Conservation (phyloP, 1,140 invertebrate species). For the Calosoma granatense region DNA sequence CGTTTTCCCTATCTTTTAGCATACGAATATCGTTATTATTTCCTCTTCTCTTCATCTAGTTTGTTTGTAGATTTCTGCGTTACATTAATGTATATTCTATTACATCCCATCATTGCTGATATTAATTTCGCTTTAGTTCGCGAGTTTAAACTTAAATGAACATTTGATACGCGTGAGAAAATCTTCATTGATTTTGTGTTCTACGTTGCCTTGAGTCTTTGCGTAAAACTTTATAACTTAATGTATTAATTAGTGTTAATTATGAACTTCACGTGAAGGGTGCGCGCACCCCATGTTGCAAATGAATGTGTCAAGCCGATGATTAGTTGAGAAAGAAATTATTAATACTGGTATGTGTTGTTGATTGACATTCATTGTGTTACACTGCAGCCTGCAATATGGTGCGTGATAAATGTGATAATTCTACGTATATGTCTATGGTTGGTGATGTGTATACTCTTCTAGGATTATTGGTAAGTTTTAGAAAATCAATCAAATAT, state of each 20-base stretch:
- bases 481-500: neutral
- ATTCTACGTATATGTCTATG: neutral
- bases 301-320: too few species aligned
- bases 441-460: neutral
- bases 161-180: neutral
- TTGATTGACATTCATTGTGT: too few species aligned
- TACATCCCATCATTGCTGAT: too few species aligned
- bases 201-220: neutral
- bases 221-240: neutral
- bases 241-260: constrained; percentile 2
- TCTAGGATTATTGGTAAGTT: neutral
- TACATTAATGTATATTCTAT: too few species aligned
- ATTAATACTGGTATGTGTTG: too few species aligned
- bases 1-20: too few species aligned
- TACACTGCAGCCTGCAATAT: neutral
- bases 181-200: neutral
- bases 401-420: neutral
- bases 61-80: too few species aligned
- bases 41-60: too few species aligned
- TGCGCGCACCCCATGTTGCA: too few species aligned
- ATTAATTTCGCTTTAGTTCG: neutral
- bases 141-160: neutral
- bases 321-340: too few species aligned
- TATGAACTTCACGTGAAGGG: neutral
- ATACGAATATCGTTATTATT: too few species aligned